Conservation (phyloP, 2,888 invertebrate genomes). For the Rhagium mordax region DNA sequence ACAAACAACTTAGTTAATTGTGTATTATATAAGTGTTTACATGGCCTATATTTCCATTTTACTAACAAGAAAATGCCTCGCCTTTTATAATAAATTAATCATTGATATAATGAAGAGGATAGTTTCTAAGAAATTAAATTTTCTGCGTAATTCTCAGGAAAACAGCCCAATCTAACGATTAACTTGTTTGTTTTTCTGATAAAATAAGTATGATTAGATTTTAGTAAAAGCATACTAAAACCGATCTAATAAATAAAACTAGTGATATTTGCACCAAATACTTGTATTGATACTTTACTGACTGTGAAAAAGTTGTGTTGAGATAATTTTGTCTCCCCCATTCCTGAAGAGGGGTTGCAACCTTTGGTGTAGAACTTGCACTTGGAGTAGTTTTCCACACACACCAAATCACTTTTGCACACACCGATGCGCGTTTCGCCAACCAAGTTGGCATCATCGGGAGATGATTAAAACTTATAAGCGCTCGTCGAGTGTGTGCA, state of each 20-base stretch:
- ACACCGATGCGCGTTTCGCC: too few relatives aligned
- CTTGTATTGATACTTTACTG: too few relatives aligned
- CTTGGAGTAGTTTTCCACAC: too few relatives aligned
- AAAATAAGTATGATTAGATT: neutral
- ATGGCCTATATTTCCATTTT: constrained; percentile 9
- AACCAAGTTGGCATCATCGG: too few relatives aligned
- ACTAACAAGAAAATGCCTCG: neutral
- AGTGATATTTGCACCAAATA: neutral
- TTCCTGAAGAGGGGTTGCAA: too few relatives aligned
- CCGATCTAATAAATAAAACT: neutral
- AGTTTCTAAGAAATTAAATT: constrained; percentile 12
- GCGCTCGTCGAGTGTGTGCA: too few relatives aligned
- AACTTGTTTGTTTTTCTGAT: neutral
- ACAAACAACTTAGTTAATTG: constrained; percentile 28
- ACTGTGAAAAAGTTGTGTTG: too few relatives aligned
- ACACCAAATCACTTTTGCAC: too few relatives aligned
- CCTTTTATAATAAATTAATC: constrained; percentile 19
- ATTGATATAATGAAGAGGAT: constrained; percentile 20
- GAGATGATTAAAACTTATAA: too few relatives aligned
- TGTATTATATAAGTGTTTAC: constrained; percentile 19
- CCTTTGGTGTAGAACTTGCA: too few relatives aligned
- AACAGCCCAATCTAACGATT: neutral
- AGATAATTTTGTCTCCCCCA: too few relatives aligned
- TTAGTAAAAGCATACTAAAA: neutral
- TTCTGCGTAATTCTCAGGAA: constrained; percentile 6